Percentiles rank a stretch among this genome's conserved stretches.
phyloP scores from a whole-genome alignment of 2,797 vertebrate species.

The Chaetophractus vellerosus region DNA sequence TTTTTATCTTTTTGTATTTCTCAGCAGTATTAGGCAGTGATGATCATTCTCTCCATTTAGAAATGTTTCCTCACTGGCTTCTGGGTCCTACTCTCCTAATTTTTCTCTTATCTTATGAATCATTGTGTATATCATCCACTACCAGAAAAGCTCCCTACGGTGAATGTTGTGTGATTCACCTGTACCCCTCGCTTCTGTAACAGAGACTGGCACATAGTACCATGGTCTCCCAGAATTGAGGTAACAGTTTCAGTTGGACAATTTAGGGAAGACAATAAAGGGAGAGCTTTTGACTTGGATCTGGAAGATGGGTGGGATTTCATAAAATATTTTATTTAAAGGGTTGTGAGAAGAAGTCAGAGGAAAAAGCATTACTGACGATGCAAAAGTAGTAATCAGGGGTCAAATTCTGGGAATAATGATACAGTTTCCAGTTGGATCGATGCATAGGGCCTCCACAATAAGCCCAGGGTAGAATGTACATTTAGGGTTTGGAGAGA shows the following conservation, averaged over 20 bases:
- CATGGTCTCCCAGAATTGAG: neutral
- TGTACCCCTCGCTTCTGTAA: neutral
- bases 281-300: neutral
- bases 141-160: neutral
- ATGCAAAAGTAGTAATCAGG: neutral
- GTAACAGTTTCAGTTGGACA: neutral
- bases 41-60: neutral
- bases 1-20: conserved; percentile 35
- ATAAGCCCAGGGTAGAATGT: neutral
- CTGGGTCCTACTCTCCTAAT: neutral
- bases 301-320: neutral
- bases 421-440: neutral
- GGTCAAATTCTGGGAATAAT: neutral
- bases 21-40: neutral
- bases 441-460: neutral
- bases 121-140: neutral
- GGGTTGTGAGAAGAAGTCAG: neutral
- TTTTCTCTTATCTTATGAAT: neutral
- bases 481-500: neutral
- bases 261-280: neutral
- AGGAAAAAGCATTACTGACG: neutral
- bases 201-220: neutral
- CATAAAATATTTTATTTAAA: conserved; percentile 8
- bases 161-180: neutral
- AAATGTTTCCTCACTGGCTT: neutral